Evolutionary conservation across 2,888 invertebrate species (phyloP), one percentile per base, ranked within the genome.

Genomic region (Hemistola chrysoprasaria): DNA sequence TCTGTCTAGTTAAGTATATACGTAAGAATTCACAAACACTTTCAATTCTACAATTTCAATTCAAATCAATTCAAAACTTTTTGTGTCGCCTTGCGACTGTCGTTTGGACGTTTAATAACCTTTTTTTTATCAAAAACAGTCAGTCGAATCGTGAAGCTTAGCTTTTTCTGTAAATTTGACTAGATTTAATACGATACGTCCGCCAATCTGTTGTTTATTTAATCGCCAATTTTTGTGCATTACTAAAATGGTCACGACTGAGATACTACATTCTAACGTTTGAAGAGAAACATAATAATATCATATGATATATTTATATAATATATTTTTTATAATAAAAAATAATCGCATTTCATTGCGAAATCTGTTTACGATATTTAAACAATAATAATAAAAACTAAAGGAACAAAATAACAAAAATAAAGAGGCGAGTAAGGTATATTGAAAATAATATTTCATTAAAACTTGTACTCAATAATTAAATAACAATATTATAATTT

Each of bases 391-490:
- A 87, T 84, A 84, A 84, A 83, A 81, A 83, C 82, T 84, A 86
- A 85, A 86, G 85, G 86, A 87, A 87, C 83, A 86, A 85, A 84
- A 78, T 80, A 87, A 85, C 82, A 85, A 85, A 84, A 83, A 83
- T 77, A 85, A 71, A 84, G 72, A 85, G 77, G 81, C 80, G 83
- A 79, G 78, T 81, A 78, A 76, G 77, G 71, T 83, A 84, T 84
- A 84, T 79, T 79, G 79, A 83, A 85, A 81, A 75, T 81, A 77
- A 82, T 78, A 85, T 79, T 79, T 72, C 73, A 78, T 81, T 84
- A 82, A 83, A 86, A 84, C 86, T 86, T 87, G 88, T 88, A 88
- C 85, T 87, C 87, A 79, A 84, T 85, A 86, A 85, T 86, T 84
- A 85, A 85, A 84, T 85, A 88, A 88, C 87, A 86, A 84, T 86